Evolutionary conservation across 2,797 vertebrate genomes (phyloP).

Genomic region (Sardinella longiceps): DNA sequence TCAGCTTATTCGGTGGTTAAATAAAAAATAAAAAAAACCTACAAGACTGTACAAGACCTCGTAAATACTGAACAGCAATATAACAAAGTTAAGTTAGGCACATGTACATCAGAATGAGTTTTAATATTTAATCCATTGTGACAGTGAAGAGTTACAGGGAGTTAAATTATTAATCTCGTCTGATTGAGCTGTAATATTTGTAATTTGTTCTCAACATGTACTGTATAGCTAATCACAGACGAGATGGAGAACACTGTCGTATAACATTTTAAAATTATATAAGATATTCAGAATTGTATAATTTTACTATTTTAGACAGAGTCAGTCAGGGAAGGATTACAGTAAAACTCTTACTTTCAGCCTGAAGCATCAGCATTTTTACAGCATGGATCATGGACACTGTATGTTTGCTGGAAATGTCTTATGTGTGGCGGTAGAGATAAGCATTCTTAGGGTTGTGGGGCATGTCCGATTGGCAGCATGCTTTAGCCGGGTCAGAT

Average conservation of each 20-base stretch:
- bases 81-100: conserved; percentile 1
- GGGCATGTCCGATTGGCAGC: conserved; percentile 47
- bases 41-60: no score
- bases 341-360: background rate
- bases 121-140: conserved; percentile 18
- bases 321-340: background rate
- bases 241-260: background rate
- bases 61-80: no score
- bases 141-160: conserved; percentile 14
- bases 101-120: conserved; percentile 15
- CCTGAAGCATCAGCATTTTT: background rate
- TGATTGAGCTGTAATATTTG: conserved; percentile 5
- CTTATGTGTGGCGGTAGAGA: background rate
- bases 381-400: background rate
- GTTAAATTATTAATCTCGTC: conserved; percentile 8
- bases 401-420: background rate
- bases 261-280: background rate
- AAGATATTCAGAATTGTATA: background rate
- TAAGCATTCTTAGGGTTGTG: conserved; percentile 64
- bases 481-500: conserved; percentile 69
- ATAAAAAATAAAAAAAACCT: no score
- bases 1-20: background rate
- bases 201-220: background rate
- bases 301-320: background rate
- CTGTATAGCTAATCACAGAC: background rate